Conservation (phyloP, 2,797 vertebrate species). For the Acipenser oxyrinchus region DNA sequence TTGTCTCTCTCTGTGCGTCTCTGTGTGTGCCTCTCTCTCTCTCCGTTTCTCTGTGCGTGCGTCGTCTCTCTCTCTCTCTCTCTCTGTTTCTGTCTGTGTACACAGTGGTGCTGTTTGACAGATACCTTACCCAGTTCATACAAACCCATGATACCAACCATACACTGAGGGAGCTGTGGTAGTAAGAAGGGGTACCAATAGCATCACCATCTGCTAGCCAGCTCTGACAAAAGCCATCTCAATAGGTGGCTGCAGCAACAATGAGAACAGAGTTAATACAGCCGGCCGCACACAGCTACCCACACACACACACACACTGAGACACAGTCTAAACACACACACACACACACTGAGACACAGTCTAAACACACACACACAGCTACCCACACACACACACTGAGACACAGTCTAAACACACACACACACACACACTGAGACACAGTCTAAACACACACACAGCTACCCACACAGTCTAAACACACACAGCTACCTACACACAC, state of each 20-base stretch:
- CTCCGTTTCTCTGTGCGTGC: too few relatives aligned
- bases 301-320: conserved; percentile 8
- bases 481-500: too few relatives aligned
- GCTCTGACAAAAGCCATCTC: conserved; percentile 97
- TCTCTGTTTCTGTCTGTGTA: conserved; percentile 38
- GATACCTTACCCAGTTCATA: conserved; percentile 97
- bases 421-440: too few relatives aligned
- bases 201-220: conserved; percentile 96
- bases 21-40: too few relatives aligned
- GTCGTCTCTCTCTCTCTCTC: conserved; percentile 34
- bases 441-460: too few relatives aligned
- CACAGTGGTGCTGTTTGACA: conserved; percentile 70
- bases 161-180: conserved; percentile 93
- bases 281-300: conserved; percentile 24
- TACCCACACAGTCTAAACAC: too few relatives aligned
- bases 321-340: conserved; percentile 45
- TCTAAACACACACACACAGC: too few relatives aligned
- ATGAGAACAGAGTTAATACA: conserved; percentile 98
- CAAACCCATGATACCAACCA: conserved; percentile 99
- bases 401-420: too few relatives aligned
- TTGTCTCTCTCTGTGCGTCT: too few relatives aligned
- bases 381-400: conserved; percentile 49
- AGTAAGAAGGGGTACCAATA: conserved; percentile 91
- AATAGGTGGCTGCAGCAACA: conserved; percentile 99
- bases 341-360: conserved; percentile 29